A percentile compares a stretch with the other conserved stretches of the same genome.
These are phyloP conservation scores for Brachionus rubens DNA, from an alignment of 1,140 invertebrate genomes.

Conservation along the genomic window DNA sequence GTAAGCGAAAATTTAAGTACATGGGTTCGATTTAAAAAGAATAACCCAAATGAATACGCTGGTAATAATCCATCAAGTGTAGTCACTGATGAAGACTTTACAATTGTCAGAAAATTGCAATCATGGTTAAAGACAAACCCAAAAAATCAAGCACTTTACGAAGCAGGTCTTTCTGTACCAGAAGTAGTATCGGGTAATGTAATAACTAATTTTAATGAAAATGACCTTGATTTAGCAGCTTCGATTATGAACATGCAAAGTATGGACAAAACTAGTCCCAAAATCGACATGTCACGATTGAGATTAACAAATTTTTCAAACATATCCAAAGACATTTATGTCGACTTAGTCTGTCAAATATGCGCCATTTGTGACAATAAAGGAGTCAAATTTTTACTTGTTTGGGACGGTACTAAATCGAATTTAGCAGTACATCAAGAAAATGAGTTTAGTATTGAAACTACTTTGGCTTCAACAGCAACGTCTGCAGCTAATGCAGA, in stretches of 20 bases:
- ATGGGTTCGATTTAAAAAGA: conserved; percentile 4
- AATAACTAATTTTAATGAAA: not conserved
- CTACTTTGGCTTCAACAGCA: not conserved
- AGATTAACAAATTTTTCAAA: not conserved
- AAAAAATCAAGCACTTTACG: not conserved
- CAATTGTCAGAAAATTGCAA: not conserved
- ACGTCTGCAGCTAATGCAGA: not conserved
- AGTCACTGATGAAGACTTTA: not conserved
- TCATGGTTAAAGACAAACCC: not conserved
- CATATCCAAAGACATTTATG: not conserved
- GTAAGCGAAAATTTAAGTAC: not conserved
- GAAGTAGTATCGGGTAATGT: no score
- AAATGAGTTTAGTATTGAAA: not conserved
- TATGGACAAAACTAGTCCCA: not conserved
- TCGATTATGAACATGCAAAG: conserved; percentile 1
- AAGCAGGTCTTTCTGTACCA: not conserved
- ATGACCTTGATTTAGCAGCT: not conserved
- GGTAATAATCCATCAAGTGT: not conserved
- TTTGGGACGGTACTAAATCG: not conserved
- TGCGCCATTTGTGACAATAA: conserved; percentile 2
- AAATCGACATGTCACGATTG: not conserved
- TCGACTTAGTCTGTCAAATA: conserved; percentile 5
- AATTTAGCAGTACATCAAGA: conserved; percentile 11
- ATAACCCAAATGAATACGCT: not conserved
- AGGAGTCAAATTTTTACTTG: conserved; percentile 8